Evolutionary conservation across 2,113 vertebrate species (phyloP), one percentile per base, ranked within the genome.

Genomic region (Meleagris gallopavo): DNA sequence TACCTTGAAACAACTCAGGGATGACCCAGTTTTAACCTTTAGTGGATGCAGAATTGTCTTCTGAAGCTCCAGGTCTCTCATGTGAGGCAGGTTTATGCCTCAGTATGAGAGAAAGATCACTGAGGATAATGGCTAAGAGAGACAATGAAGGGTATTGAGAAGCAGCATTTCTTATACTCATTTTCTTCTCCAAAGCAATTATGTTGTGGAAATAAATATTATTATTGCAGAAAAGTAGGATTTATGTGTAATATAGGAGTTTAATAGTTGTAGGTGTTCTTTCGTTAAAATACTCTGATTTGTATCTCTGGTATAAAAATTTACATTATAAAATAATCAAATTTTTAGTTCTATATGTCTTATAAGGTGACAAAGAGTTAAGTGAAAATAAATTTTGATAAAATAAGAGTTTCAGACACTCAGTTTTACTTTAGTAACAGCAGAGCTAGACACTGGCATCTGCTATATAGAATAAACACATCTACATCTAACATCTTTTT

Each of bases 151-250:
- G 24, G 5, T 10, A 34, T 10, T 13, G 5, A 34, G 34, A n/a
- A 72, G 30, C 25, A 70, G 30, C 5, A 40, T 8, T 48, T 72
- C 13, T 61, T 73, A 34, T 82, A 57, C 19, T 75, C 10, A 15
- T 36, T 64, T 36, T 64, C 62, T 71, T 25, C 36, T 76, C 30
- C 89, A 50, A 82, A 65, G 46, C 30, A 76, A 83, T 32, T 19
- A 20, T 24, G 1, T 2, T 32, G 11, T 62, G 16, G 78, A 82
- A 72, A 54, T 43, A 73, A 18, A 22, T 46, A 55, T 8, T 65
- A 61, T 4, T 62, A 1, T 0, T 54, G 38, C 29, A 87, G 5
- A 1, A 48, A 79, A 76, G 11, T 41, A 43, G 3, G 2, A 7
- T 9, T 85, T 29, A 87, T 61, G 9, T 14, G 15, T n/a, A 65